phyloP scores from a whole-genome alignment of 2,888 invertebrate species.

The Sipha maydis region DNA sequence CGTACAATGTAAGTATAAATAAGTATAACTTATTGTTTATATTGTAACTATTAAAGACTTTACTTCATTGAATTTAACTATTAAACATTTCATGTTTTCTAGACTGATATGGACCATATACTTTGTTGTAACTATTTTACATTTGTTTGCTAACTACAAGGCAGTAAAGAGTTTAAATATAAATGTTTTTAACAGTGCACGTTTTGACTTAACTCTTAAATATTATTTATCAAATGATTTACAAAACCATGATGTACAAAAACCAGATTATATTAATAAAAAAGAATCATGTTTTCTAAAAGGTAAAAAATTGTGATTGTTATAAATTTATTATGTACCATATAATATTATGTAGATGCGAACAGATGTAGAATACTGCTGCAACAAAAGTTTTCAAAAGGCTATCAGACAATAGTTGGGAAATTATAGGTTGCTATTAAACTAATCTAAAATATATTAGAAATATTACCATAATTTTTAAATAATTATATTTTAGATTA shows the following conservation, averaged over 20 bases:
- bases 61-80: neutral
- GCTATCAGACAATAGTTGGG: too few species aligned
- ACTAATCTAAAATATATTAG: too few species aligned
- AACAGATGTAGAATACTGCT: too few species aligned
- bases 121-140: slow-evolving; percentile 77
- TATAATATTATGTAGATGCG: too few species aligned
- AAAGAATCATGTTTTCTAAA: slow-evolving; percentile 78
- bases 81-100: slow-evolving; percentile 65
- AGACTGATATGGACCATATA: slow-evolving; percentile 82
- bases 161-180: slow-evolving; percentile 85
- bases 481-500: too few species aligned
- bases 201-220: slow-evolving; percentile 78
- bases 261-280: slow-evolving; percentile 76
- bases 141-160: slow-evolving; percentile 87
- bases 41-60: neutral
- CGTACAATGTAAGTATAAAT: slow-evolving; percentile 68
- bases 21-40: neutral
- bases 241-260: slow-evolving; percentile 71
- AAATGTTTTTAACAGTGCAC: slow-evolving; percentile 82
- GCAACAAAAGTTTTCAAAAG: too few species aligned
- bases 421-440: too few species aligned
- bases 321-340: slow-evolving; percentile 62
- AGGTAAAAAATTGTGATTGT: slow-evolving; percentile 66
- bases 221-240: slow-evolving; percentile 71
- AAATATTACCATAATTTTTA: too few species aligned